Percentiles rank a stretch among this genome's conserved stretches.
Conservation (phyloP, 1,140 invertebrate species). For the Drosophila cardini region DNA sequence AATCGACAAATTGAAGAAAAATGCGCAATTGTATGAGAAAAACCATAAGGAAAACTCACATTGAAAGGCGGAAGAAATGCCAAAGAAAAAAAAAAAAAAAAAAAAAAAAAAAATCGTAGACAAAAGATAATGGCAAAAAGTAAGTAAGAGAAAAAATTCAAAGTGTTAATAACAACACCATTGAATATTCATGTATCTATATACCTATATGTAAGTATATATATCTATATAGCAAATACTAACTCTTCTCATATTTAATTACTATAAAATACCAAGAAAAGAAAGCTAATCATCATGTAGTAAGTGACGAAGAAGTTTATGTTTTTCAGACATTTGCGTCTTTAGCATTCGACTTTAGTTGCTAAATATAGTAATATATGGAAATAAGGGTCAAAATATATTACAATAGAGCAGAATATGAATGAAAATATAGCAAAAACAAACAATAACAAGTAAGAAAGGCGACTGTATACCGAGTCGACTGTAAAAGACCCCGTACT, state of each 20-base stretch:
- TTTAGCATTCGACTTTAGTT: too few relatives aligned
- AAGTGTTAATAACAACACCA: slow-evolving; percentile 20
- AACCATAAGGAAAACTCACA: slow-evolving; percentile 11
- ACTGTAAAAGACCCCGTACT: too few relatives aligned
- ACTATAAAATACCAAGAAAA: not conserved
- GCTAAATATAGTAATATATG: too few relatives aligned
- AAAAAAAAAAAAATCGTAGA: slow-evolving; percentile 4
- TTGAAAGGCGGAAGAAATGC: slow-evolving; percentile 22
- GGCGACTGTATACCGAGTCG: too few relatives aligned
- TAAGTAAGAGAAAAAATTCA: slow-evolving; percentile 10
- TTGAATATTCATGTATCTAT: slow-evolving; percentile 5
- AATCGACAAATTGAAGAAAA: slow-evolving; percentile 35
- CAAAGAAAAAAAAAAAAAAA: slow-evolving; percentile 10
- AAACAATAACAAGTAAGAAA: too few relatives aligned
- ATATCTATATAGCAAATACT: not conserved
- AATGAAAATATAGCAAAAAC: too few relatives aligned
- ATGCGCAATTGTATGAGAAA: slow-evolving; percentile 17
- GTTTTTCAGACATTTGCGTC: not conserved
- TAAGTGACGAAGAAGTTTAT: not conserved
- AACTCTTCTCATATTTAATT: slow-evolving; percentile 6
- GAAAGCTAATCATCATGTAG: not conserved
- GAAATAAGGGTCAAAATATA: too few relatives aligned
- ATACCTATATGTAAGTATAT: not conserved
- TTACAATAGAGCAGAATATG: too few relatives aligned
- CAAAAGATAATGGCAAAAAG: not conserved